A percentile compares a stretch with the other conserved stretches of the same genome.
Evolutionary conservation across 2,888 invertebrate genomes (phyloP).

Genomic region (Geophilus truncorum): DNA sequence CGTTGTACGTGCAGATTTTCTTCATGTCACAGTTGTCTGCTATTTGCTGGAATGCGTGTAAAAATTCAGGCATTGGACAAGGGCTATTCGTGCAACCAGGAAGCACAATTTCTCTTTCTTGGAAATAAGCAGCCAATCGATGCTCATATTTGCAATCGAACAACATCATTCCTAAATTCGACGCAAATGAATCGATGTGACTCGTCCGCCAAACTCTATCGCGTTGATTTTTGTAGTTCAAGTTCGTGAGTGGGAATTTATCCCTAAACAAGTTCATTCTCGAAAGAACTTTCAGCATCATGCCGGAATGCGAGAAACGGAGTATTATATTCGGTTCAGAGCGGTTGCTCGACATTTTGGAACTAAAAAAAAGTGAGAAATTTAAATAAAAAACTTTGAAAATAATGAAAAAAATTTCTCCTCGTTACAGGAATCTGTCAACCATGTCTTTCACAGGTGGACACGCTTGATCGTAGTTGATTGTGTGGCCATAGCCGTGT

Average conservation of each 20-base stretch:
- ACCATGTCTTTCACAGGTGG: conserved; percentile 66
- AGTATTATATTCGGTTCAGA: background rate
- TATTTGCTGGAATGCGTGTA: conserved; percentile 56
- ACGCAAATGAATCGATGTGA: conserved; percentile 70
- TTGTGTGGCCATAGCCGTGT: conserved; percentile 70
- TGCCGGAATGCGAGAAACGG: conserved; percentile 10
- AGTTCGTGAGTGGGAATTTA: conserved; percentile 45
- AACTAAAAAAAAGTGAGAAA: background rate
- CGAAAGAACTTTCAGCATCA: conserved; percentile 53
- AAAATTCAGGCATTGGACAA: conserved; percentile 60
- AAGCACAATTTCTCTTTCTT: conserved; percentile 64
- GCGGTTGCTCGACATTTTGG: background rate
- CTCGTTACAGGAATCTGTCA: conserved; percentile 61
- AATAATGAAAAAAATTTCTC: background rate
- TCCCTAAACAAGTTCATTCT: conserved; percentile 69
- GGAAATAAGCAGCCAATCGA: conserved; percentile 63
- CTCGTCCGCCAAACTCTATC: conserved; percentile 62
- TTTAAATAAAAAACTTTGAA: background rate
- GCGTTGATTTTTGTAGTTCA: conserved; percentile 51
- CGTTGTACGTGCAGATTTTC: conserved; percentile 60
- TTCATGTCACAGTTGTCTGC: conserved; percentile 63
- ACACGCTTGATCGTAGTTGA: conserved; percentile 72
- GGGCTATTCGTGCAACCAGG: conserved; percentile 65
- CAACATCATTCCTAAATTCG: conserved; percentile 70
- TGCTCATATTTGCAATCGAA: conserved; percentile 49